Percentiles rank a stretch among this genome's conserved stretches.
Evolutionary conservation across 2,113 vertebrate genomes (phyloP).

Genomic region (Gavia stellata): DNA sequence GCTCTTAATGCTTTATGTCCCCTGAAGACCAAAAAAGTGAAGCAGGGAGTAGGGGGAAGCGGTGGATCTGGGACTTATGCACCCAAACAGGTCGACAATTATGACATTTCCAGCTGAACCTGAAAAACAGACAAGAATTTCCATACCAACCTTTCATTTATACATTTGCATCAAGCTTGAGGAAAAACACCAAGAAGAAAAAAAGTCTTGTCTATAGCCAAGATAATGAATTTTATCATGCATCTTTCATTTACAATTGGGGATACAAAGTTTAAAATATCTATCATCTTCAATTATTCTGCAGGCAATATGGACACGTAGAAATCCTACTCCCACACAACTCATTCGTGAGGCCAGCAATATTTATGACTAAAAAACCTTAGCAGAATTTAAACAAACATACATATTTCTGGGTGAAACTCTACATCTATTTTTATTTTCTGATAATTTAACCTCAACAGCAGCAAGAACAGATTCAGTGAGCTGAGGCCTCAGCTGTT

Average conservation of each 20-base stretch:
- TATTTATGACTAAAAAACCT: not conserved
- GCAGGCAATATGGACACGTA: constrained; percentile 1
- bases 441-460: not conserved
- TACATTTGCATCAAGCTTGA: not conserved
- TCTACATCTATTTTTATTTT: constrained; percentile 1
- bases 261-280: not conserved
- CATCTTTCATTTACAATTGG: not conserved
- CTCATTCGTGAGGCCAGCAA: not conserved
- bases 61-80: not conserved
- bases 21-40: not conserved
- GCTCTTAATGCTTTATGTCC: not conserved
- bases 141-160: not conserved
- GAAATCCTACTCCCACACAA: constrained; percentile 23
- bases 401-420: not conserved
- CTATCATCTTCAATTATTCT: constrained; percentile 1
- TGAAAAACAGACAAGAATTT: not conserved
- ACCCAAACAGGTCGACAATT: not conserved
- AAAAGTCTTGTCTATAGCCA: not conserved
- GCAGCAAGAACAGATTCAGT: not conserved
- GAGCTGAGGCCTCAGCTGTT: not conserved
- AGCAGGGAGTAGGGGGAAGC: rapidly evolving
- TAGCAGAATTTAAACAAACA: constrained; percentile 24
- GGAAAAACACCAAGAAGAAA: not conserved
- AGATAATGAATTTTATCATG: not conserved
- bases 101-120: not conserved